Evolutionary conservation across 2,888 invertebrate species (phyloP).

Genomic region (Microctonus hyperodae): DNA sequence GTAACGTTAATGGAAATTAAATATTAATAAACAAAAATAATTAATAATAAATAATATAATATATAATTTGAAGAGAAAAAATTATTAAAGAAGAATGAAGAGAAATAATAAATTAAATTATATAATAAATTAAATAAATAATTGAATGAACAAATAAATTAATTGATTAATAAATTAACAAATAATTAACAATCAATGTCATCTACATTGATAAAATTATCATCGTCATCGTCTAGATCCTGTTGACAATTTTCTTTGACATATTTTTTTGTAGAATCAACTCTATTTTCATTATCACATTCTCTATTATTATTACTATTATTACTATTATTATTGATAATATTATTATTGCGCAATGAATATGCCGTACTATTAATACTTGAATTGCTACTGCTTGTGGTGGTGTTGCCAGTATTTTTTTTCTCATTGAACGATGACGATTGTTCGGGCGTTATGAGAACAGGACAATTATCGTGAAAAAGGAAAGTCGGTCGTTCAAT

Average conservation of each 20-base stretch:
- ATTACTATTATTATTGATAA: no score
- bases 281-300: not conserved
- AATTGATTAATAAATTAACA: not conserved
- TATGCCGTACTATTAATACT: constrained; percentile 26
- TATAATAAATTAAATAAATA: constrained; percentile 3
- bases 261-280: not conserved
- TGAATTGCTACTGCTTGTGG: constrained; percentile 22
- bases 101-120: constrained; percentile 10
- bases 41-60: not conserved
- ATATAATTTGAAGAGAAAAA: not conserved
- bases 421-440: constrained; percentile 12
- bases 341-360: not conserved
- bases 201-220: constrained; percentile 18
- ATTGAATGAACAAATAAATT: not conserved
- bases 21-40: not conserved
- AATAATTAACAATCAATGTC: constrained; percentile 12
- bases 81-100: not conserved
- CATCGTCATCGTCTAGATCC: constrained; percentile 21
- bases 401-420: constrained; percentile 12
- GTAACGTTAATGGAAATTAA: not conserved
- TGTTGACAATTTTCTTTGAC: constrained; percentile 2
- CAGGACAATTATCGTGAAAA: constrained; percentile 33
- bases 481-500: constrained; percentile 40
- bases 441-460: constrained; percentile 3
- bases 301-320: not conserved